These are phyloP conservation scores for Lagopus muta DNA, from an alignment of 2,113 vertebrate species.

Conservation along the genomic window DNA sequence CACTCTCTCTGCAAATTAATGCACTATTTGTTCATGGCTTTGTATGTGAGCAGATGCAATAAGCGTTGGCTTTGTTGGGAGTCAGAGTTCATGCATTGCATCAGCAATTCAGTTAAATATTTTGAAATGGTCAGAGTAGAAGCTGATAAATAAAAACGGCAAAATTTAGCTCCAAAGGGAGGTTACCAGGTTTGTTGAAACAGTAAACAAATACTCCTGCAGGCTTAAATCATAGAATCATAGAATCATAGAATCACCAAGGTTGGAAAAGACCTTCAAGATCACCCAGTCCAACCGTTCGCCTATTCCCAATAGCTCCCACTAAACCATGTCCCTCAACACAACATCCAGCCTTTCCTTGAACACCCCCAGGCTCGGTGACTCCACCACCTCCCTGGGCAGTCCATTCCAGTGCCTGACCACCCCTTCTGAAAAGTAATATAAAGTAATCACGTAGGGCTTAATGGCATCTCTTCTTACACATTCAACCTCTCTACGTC, in stretches of 20 bases:
- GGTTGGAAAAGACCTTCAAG: no score
- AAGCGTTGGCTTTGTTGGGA: constrained; percentile 14
- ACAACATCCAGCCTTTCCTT: no score
- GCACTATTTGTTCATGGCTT: background rate
- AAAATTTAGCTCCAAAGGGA: background rate
- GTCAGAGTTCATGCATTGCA: background rate
- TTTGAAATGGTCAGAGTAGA: background rate
- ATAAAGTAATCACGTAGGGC: background rate
- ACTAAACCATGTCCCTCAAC: no score
- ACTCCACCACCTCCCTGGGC: no score
- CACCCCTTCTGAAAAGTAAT: no score
- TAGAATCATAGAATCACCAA: no score
- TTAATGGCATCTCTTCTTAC: background rate
- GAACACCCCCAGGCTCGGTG: no score
- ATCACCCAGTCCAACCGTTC: no score
- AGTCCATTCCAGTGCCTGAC: no score
- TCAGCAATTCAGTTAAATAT: constrained; percentile 5
- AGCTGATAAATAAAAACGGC: background rate
- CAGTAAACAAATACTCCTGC: background rate
- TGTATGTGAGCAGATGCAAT: background rate
- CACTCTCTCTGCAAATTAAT: background rate
- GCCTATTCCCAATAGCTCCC: no score
- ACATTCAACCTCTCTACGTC: background rate
- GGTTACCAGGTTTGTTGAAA: background rate
- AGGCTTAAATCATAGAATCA: no score